Evolutionary conservation across 30 jellyfish, hydroid and myxozoan genomes (phyloP), one percentile per base, ranked within the genome.

Genomic region (Hydractinia echinata): DNA sequence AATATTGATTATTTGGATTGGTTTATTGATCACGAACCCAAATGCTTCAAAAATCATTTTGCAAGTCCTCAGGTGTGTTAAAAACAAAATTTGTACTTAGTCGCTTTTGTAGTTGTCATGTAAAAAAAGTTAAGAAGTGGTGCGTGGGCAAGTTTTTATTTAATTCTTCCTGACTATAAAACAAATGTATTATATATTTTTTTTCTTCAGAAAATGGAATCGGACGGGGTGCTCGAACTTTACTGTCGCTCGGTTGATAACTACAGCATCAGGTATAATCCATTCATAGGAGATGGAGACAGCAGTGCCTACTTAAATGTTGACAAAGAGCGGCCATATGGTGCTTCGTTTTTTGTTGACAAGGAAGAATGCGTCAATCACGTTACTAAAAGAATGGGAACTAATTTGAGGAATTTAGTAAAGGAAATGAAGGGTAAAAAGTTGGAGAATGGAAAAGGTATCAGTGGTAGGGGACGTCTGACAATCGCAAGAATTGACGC

Each of bases 251-350:
- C n/a, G n/a, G n/a, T n/a, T n/a, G n/a, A n/a, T n/a, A 39, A 62
- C 30, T 50, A 50, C 8, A 10, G 30, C 4, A 50, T 62, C 73
- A 62, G 16, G 16, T 62, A 62, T 5, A 62, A 62, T 39, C 16
- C 73, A 62, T 62, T 15, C 30, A 62, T 62, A 39, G 73, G 73
- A 50, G 73, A 62, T 50, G 73, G 73, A 50, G 73, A 10, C 30
- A 62, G 73, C 73, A 62, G 30, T 15, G 73, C 73, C 73, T 62
- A 62, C 4, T 15, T 7, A 39, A 62, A 39, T 15, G 30, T 62
- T 62, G 73, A 62, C 16, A 62, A 62, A n/a, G 30, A 62, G 8
- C 16, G 16, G 73, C 73, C 73, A 62, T 62, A 62, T 10, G 73
- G 10, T 15, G 50, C 73, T 62, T 62, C 30, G 73, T 39, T 62